These are phyloP conservation scores for Eugnorisma glareosa DNA, from an alignment of 2,888 invertebrate genomes.

Conservation along the genomic window DNA sequence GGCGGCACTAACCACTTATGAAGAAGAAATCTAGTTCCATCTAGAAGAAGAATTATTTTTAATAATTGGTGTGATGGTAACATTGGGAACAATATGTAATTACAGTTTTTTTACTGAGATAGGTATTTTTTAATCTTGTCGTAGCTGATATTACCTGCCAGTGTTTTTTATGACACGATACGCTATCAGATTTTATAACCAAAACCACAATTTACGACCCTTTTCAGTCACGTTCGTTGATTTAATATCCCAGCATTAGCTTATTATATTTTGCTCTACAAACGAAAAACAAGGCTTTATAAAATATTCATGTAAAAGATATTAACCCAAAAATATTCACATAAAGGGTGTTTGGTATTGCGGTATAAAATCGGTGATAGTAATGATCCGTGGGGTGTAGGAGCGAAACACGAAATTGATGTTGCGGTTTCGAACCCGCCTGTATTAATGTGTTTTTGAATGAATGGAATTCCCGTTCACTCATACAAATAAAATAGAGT, in stretches of 20 bases:
- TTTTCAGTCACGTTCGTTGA: conserved; percentile 32
- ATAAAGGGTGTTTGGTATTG: conserved; percentile 25
- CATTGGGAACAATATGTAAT: neutral
- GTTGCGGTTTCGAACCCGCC: conserved; percentile 41
- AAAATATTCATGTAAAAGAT: conserved; percentile 50
- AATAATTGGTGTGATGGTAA: neutral
- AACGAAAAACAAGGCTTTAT: conserved; percentile 24
- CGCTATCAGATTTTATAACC: conserved; percentile 32
- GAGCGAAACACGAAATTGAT: conserved; percentile 39
- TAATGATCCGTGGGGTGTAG: conserved; percentile 45
- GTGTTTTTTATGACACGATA: conserved; percentile 22
- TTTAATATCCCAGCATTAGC: conserved; percentile 38
- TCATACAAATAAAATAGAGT: conserved; percentile 35
- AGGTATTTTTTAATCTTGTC: neutral
- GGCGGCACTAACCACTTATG: no score
- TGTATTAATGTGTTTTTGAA: conserved; percentile 48
- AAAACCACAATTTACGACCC: conserved; percentile 37
- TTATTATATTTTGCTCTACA: conserved; percentile 43
- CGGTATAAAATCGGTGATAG: conserved; percentile 37
- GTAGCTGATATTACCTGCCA: conserved; percentile 16
- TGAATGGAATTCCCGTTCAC: conserved; percentile 40
- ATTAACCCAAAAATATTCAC: conserved; percentile 40
- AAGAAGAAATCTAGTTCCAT: no score
- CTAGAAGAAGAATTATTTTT: no score
- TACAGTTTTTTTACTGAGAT: neutral